These are phyloP conservation scores for Etia nguti DNA, from an alignment of 2,113 vertebrate genomes.

Conservation along the genomic window DNA sequence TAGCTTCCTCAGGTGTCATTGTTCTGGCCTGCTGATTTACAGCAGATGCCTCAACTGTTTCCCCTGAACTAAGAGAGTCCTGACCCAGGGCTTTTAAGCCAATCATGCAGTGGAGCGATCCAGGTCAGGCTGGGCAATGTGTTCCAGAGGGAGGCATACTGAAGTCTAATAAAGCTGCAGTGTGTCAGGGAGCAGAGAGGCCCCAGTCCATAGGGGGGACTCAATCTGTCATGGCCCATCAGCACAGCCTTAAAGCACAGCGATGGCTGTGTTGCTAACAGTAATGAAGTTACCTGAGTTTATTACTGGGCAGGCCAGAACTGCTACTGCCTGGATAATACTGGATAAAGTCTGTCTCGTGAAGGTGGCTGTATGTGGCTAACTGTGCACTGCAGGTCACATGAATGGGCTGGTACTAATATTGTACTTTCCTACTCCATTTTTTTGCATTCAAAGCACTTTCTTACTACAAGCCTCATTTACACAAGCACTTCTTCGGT, in stretches of 20 bases:
- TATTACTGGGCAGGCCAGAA: conserved; percentile 17
- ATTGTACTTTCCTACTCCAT: neutral
- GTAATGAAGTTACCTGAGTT: conserved; percentile 14
- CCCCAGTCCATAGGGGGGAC: conserved; percentile 21
- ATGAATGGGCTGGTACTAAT: neutral
- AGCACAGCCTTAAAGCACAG: conserved; percentile 31
- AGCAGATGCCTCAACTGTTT: neutral
- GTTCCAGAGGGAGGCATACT: conserved; percentile 33
- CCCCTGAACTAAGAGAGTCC: neutral
- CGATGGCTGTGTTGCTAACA: conserved; percentile 13
- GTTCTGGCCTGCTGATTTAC: conserved; percentile 52
- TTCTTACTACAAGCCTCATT: neutral
- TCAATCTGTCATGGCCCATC: conserved; percentile 55
- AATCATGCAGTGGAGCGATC: neutral
- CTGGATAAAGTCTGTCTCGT: neutral
- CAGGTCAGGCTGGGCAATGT: conserved; percentile 27
- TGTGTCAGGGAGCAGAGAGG: conserved; percentile 36
- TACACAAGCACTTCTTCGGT: neutral
- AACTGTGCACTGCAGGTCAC: neutral
- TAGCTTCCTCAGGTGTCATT: conserved; percentile 42
- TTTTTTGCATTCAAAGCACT: neutral
- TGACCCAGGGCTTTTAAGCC: neutral
- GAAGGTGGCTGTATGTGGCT: neutral
- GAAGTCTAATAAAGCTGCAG: conserved; percentile 48
- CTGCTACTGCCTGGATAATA: conserved; percentile 2